Base-by-base conservation (phyloP, 2,113 vertebrate species). In the Gymnobelideus leadbeateri region DNA sequence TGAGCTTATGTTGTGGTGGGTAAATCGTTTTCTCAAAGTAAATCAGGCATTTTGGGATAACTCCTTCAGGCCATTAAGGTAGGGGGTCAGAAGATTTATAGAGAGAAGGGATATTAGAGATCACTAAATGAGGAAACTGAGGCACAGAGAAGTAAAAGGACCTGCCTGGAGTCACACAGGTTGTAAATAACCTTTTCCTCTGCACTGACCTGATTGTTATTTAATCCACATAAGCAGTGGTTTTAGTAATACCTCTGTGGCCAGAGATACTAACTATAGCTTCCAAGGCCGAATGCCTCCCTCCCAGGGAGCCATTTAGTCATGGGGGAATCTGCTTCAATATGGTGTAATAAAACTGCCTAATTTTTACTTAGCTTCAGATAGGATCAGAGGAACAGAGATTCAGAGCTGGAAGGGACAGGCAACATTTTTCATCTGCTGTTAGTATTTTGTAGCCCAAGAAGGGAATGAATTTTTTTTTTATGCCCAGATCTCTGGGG, bases 11-110 rank as follows among this genome's bases (percentile, higher is more conserved):
- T 91, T 52, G 95, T 28, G 0, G 31, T 68, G 93, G 57, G 54
- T 96, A 96, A 96, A 97, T 96, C 96, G 95, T 94, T 96, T 94
- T 93, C 95, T 91, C 93, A 96, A 96, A 97, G 94, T 91, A 94
- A 93, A 95, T 92, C 93, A 54, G 95, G 94, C 95, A 23, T 68
- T 95, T 96, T 95, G 84, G 68, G 46, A 90, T 95, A 91, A 94
- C 57, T 96, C 93, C 91, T 89, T 89, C 16, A 3, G 91, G 51
- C 43, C 95, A 92, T 96, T 53, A 2, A 96, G 93, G 96, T 54
- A 43, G 16, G n/a, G 37, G n/a, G 16, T 84, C 68, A 84, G 68
- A 84, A n/a, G n/a, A 84, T 84, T 43, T 43, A 84, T n/a, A 84
- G 16, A 43, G n/a, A 84, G n/a, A 84, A 84, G 68, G n/a, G n/a